Evolutionary conservation across 2,113 vertebrate genomes (phyloP).

Genomic region (Pogonocichla stellata): DNA sequence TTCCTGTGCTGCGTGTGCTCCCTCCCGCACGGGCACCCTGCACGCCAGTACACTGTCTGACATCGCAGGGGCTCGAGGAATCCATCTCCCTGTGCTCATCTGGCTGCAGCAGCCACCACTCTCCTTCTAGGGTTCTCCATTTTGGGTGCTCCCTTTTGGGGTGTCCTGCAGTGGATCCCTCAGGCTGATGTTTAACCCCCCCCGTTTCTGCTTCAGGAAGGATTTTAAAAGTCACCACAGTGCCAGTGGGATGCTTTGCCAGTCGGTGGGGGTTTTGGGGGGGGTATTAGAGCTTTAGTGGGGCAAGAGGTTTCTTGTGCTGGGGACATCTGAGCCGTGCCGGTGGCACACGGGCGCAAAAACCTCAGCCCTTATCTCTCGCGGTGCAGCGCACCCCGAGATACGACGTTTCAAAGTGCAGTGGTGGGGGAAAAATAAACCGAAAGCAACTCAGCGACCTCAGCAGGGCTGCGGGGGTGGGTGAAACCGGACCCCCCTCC

Average conservation of each 20-base stretch:
- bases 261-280: accelerated
- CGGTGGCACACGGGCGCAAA: accelerated
- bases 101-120: not conserved
- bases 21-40: accelerated
- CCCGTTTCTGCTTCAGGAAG: accelerated
- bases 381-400: not conserved
- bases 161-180: not conserved
- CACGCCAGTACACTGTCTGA: accelerated
- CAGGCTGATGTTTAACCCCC: not conserved
- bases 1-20: not conserved
- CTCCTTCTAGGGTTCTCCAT: not conserved
- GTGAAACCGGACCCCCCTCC: not conserved
- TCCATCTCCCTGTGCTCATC: not conserved
- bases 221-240: accelerated
- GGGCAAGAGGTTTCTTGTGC: not conserved
- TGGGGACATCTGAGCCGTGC: not conserved
- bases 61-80: accelerated
- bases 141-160: not conserved
- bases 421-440: not conserved
- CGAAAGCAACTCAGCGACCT: not conserved
- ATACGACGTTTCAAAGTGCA: conserved; percentile 7
- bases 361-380: conserved; percentile 10
- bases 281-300: not conserved
- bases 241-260: not conserved
- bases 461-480: not conserved